Evolutionary conservation across 2,888 invertebrate genomes (phyloP), one percentile per base, ranked within the genome.

Genomic region (Deroplatys truncata): DNA sequence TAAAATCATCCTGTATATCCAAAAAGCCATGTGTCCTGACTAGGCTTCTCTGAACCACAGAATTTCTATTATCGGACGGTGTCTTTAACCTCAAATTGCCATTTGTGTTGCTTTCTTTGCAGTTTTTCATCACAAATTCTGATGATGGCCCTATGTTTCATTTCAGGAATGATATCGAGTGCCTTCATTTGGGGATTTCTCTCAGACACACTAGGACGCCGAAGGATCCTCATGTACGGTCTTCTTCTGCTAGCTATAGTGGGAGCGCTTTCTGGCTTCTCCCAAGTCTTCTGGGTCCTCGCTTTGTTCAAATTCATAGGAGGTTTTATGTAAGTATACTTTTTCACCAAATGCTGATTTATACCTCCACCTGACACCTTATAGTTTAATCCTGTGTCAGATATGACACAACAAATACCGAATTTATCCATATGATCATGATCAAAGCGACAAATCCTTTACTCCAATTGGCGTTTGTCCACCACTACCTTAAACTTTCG

Each of bases 101-200:
- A 35, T 5, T 5, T 35, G 0, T 31, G 31, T 31, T 2, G 31
- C 31, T 35, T 35, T 35, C 35, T 8, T 35, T 43, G 43, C 43
- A 43, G 13, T 43, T 43, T 43, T 43, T 43, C 43, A 43, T 35
- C 9, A 35, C 35, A 9, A 5, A 35, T 72, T 72, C 20, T 72
- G 20, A 20, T 72, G 1, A 72, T 85, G 0, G 82, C 28, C 86
- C 86, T 87, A 89, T 56, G 89, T 91, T 56, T 89, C 10, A 43
- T 92, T 92, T 0, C 92, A 97, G 97, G 97, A 31, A 97, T 97
- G 97, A 96, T 96, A 91, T 94, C 95, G 0, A 96, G 97, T 83
- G 96, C 96, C 0, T 94, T 97, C 92, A 91, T 97, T 5, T 97
- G 97, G 97, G 97, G 97, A 0, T 97, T 96, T 92, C 93, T 97